Evolutionary conservation across 37 sponge, comb jelly and placozoan species (phyloP).

Genomic region (Halisarca cf. caerulea): DNA sequence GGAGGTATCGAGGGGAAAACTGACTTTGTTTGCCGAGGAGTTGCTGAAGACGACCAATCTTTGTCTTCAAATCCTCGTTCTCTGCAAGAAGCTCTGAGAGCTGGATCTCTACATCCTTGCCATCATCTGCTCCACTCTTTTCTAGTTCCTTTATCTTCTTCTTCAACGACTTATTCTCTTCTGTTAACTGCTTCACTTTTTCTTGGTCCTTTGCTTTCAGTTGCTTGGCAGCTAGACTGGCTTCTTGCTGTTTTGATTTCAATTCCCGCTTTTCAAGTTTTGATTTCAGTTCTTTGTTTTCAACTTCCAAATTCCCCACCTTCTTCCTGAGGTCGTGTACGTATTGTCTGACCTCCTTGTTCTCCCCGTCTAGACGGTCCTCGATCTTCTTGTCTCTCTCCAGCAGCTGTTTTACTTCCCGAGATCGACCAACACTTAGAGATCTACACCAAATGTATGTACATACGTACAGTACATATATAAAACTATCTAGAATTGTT

Average conservation of each 20-base stretch:
- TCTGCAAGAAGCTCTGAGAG: conserved; percentile 18
- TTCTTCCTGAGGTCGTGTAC: not conserved
- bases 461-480: too few relatives aligned
- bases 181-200: not conserved
- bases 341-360: not conserved
- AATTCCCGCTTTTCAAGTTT: conserved; percentile 11
- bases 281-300: conserved; percentile 22
- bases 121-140: not conserved
- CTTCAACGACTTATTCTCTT: not conserved
- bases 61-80: conserved; percentile 23
- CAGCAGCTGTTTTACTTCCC: too few relatives aligned
- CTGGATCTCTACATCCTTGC: conserved; percentile 16
- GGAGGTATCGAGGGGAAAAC: conserved; percentile 18
- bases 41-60: not conserved
- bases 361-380: conserved; percentile 9
- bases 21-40: conserved; percentile 27
- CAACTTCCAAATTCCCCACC: not conserved
- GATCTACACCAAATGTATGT: too few relatives aligned
- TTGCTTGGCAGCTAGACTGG: not conserved
- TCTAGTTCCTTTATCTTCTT: conserved; percentile 19
- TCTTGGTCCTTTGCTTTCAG: conserved; percentile 17
- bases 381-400: not conserved
- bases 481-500: too few relatives aligned
- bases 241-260: not conserved
- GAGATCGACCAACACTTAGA: too few relatives aligned